These are phyloP conservation scores for Riparia riparia DNA, from an alignment of 2,113 vertebrate species.

Conservation along the genomic window DNA sequence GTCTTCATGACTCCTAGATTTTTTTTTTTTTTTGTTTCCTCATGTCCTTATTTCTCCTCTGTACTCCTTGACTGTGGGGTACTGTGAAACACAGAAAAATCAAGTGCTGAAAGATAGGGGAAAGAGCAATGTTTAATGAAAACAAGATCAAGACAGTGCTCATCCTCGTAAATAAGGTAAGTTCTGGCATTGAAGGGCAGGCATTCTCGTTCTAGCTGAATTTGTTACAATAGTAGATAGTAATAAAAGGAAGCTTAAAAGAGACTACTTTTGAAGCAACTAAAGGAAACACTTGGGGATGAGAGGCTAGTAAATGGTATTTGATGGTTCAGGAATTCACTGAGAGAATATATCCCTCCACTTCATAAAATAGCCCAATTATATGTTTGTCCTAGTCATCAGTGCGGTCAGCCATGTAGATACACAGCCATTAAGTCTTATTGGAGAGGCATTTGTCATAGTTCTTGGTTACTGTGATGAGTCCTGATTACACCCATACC, in stretches of 20 bases:
- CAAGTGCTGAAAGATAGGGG: not conserved
- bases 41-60: not conserved
- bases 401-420: not conserved
- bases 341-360: not conserved
- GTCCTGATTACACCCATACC: not conserved
- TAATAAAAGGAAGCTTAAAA: not conserved
- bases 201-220: not conserved
- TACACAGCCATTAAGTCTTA: not conserved
- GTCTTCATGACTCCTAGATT: not conserved
- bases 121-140: not conserved
- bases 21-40: not conserved
- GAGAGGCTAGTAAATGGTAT: not conserved
- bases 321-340: not conserved
- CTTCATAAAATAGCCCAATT: not conserved
- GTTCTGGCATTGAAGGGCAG: not conserved
- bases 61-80: not conserved
- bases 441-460: not conserved
- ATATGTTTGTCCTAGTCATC: not conserved
- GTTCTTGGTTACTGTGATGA: not conserved
- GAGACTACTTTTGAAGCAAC: not conserved
- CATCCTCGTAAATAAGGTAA: rapidly evolving
- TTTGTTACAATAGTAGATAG: not conserved
- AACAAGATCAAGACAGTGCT: not conserved
- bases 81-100: not conserved
- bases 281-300: not conserved